Base-by-base conservation (phyloP, 2,797 vertebrate genomes). In the Brachymystax lenok region DNA sequence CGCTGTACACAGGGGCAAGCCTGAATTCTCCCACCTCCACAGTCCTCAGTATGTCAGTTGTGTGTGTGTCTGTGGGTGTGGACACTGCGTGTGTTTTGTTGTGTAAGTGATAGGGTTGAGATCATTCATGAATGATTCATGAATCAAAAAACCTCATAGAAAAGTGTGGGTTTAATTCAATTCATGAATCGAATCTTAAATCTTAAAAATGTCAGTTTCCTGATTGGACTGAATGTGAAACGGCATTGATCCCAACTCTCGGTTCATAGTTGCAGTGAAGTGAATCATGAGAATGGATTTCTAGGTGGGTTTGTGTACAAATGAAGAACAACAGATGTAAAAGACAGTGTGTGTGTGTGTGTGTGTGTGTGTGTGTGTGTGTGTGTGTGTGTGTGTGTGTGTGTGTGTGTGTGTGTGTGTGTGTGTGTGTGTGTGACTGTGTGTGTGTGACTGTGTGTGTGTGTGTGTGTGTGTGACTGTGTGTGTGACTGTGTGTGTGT, bases 1-100 rank as follows among this genome's bases (percentile, higher is more conserved):
- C 91, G 90, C 92, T 94, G 92, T 93, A 94, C 92, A 91, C 91
- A 93, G 89, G 88, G 87, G 87, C 86, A 85, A 90, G 90, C 91
- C 89, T 83, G 86, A 89, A 90, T 89, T 89, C 85, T 87, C 89
- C 88, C 88, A 86, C 30, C 30, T 33, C 51, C 51, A 30, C 56
- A 28, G 56, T 86, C 89, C 88, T 89, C 86, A 83, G 77, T 82
- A 59, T 87, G 81, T 89, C 88, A 86, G 87, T 90, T 82, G 85
- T 72, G 80, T 80, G 73, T 83, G 84, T 74, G 69, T 75, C 27
- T 75, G 71, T 69, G 73, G 67, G 69, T 76, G 77, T 76, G 72
- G 76, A 73, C 67, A 75, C 61, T 74, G 50, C 14, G 71, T 67
- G 69, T 74, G 69, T 68, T 40, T 63, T 24, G 33, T 73, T 59